Evolutionary conservation across 1,140 invertebrate genomes (phyloP), one percentile per base, ranked within the genome.

Genomic region (Tyrophagus putrescentiae): DNA sequence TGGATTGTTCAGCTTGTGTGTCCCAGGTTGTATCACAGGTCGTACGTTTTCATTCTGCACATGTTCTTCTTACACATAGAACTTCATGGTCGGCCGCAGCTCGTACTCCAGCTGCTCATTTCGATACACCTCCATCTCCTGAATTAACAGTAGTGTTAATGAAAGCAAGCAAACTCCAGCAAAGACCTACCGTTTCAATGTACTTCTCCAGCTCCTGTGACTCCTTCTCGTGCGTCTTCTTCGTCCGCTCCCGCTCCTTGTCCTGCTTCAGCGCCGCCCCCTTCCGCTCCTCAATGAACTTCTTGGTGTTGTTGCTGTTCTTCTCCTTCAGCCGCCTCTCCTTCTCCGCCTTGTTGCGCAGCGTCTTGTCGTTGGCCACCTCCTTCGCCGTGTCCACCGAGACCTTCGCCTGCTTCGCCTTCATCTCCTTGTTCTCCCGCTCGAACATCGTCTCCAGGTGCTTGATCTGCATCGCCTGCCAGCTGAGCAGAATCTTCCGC

Each of bases 261-360:
- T 80, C 82, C 69, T 97, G 93, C 68, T 93, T 87, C 65, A 91
- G 85, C 57, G 85, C 83, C n/a, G 78, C 74, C 32, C 77, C 73
- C 68, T 88, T 96, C 52, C 91, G 79, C 72, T 99, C 94, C 67
- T 99, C 95, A 77, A 98, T 85, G 69, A 99, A 99, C 68, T 93
- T 90, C 73, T 98, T 98, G 18, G 92, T 94, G 71, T 98, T 98
- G 70, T 97, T 98, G 68, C 97, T 91, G 68, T 97, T 95, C 67
- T 98, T 89, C 72, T 99, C 95, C 62, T 91, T 78, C 36, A 80
- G 70, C 36, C 79, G 69, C 66, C 93, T 79, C 68, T 99, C 96
- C 68, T 93, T 88, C 68, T 98, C 96, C 23, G 90, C 89, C 68
- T 98, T 94, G 44, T 93, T 97, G 72, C 94, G 89, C 27, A 99